Base-by-base conservation (phyloP, 2,113 vertebrate species). In the Empidonax traillii region DNA sequence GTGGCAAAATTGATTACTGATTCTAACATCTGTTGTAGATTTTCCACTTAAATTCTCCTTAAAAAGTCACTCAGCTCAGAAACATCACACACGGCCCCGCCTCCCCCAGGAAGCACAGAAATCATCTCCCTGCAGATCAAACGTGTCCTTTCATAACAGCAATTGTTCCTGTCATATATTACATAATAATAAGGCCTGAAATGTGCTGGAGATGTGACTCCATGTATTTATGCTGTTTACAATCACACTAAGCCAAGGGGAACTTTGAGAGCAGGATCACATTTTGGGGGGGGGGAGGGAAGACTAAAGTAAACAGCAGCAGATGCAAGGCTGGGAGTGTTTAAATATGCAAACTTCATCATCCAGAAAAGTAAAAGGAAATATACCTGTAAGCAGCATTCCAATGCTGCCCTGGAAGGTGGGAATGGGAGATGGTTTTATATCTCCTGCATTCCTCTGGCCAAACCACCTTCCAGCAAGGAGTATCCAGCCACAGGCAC, bases 1-100 rank as follows among this genome's bases (percentile, higher is more conserved):
- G 91, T 76, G 61, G 41, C 68, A 93, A 95, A 94, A 95, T 85
- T 94, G 90, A 97, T 97, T 97, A 90, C 92, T 33, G 88, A 92
- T 90, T 87, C 90, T 43, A 95, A 92, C 93, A 93, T 93, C 94
- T 95, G 96, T 43, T 94, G 79, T 59, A 97, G 68, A 83, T 94
- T 94, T 94, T 66, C 68, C 93, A 97, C 95, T 94, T 82, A 90
- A 91, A 91, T 90, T 97, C 91, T 89, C 61, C 39, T 87, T 87
- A 86, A 65, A 89, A 94, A 85, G 47, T 81, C 89, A 82, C 81
- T 89, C 76, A n/a, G 65, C 85, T 92, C 77, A 55, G 72, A 89
- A 93, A 52, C 53, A 75, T 53, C 87, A 80, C 41, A 39, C 51
- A 1, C 3, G 39, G 67, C 61, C 87, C 67, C 78, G 75, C 83